Evolutionary conservation across 2,888 invertebrate species (phyloP), one percentile per base, ranked within the genome.

Genomic region (Aromia moschata): DNA sequence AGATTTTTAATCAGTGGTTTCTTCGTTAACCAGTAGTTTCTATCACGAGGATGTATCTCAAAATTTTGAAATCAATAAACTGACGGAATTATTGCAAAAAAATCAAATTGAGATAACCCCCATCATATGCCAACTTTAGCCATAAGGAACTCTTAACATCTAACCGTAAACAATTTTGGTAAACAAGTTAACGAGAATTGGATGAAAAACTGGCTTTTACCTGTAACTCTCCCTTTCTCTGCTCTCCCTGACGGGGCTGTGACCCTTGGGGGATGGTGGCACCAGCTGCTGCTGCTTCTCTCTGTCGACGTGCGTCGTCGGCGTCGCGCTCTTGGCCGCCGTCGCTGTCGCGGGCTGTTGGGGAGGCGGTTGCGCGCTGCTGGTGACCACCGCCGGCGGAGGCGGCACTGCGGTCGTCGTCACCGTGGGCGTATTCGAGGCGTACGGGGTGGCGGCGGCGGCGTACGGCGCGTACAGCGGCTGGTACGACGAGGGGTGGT

Each of bases 171-270:
- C n/a, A n/a, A n/a, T n/a, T n/a, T n/a, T n/a, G n/a, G n/a, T n/a
- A n/a, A n/a, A n/a, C n/a, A n/a, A n/a, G n/a, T n/a, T n/a, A n/a
- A n/a, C n/a, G n/a, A n/a, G n/a, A n/a, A n/a, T n/a, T n/a, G 33
- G 3, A 31, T 16, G 15, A 15, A 25, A 12, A 51, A 10, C 38
- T 40, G 10, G 47, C 30, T 43, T 59, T 71, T 84, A 93, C 93
- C 93, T 93, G 83, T 92, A 93, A 80, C 89, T 92, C 77, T 93
- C 93, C 68, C 93, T 85, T 80, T 94, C 93, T 74, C 92, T 85
- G 71, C 58, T 60, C 54, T 63, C 68, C 88, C 49, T 92, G 90
- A 79, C 90, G 90, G 63, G 68, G 41, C 65, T 61, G 77, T 89
- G 91, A 58, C 89, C 90, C 71, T 90, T 85, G 12, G 93, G 92